phyloP scores from a whole-genome alignment of 2,113 vertebrate species.

The Rana temporaria region DNA sequence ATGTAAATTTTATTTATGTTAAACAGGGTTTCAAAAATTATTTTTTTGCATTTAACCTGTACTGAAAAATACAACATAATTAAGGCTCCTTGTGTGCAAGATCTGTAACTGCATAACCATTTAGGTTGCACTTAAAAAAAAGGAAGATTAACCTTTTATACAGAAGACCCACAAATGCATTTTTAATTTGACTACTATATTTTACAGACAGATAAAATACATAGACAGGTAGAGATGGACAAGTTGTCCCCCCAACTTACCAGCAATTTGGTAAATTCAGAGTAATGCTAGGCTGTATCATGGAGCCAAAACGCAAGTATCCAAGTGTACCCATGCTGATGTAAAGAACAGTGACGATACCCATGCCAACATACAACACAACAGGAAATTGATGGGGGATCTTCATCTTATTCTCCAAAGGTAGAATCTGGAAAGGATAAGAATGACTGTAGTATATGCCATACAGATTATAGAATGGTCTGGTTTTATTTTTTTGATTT shows the following conservation, averaged over 20 bases:
- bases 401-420: slow-evolving; percentile 97
- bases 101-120: too few species aligned
- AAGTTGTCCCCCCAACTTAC: slow-evolving; percentile 68
- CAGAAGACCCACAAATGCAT: too few species aligned
- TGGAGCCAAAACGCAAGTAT: slow-evolving; percentile 85
- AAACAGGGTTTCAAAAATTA: too few species aligned
- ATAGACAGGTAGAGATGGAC: neutral
- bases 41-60: too few species aligned
- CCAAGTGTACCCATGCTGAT: slow-evolving; percentile 88
- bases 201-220: too few species aligned
- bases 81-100: too few species aligned
- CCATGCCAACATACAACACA: slow-evolving; percentile 90
- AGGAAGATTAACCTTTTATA: too few species aligned
- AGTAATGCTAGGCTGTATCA: slow-evolving; percentile 87
- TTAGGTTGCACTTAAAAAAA: too few species aligned
- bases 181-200: too few species aligned
- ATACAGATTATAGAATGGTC: neutral
- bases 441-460: neutral
- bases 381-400: slow-evolving; percentile 79
- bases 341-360: slow-evolving; percentile 84
- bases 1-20: too few species aligned
- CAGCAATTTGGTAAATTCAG: slow-evolving; percentile 96
- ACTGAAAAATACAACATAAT: too few species aligned
- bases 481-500: neutral
- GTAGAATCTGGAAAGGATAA: slow-evolving; percentile 80